Evolutionary conservation across 2,888 invertebrate species (phyloP).

Genomic region (Oscheius sp.): DNA sequence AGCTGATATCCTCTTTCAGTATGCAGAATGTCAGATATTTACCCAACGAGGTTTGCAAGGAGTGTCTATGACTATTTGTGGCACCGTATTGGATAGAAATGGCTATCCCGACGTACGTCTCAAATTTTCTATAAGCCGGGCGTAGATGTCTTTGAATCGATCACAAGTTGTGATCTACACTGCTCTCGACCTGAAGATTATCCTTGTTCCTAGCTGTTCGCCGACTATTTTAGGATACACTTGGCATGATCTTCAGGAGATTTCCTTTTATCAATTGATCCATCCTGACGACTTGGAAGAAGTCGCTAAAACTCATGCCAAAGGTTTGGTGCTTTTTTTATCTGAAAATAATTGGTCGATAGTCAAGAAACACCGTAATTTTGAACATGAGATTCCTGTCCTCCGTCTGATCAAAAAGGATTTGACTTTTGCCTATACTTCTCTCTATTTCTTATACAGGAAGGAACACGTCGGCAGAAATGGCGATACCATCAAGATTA

Average conservation of each 20-base stretch:
- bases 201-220: neutral
- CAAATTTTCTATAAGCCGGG: neutral
- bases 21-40: neutral
- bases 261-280: neutral
- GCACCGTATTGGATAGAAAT: conserved; percentile 12
- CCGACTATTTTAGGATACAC: neutral
- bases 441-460: neutral
- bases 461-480: neutral
- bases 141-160: neutral
- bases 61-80: neutral
- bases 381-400: neutral
- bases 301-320: neutral
- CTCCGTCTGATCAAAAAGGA: neutral
- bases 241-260: neutral
- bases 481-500: conserved; percentile 5
- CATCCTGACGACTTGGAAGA: conserved; percentile 7
- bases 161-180: neutral
- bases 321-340: neutral
- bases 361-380: neutral
- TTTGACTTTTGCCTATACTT: neutral
- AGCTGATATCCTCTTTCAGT: no score
- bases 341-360: neutral
- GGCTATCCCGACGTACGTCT: conserved; percentile 1
- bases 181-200: conserved; percentile 6
- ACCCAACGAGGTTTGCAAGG: neutral